Percentiles rank a stretch among this genome's conserved stretches.
Evolutionary conservation across 1,140 invertebrate species (phyloP).

Genomic region (Bombus soroeensis): DNA sequence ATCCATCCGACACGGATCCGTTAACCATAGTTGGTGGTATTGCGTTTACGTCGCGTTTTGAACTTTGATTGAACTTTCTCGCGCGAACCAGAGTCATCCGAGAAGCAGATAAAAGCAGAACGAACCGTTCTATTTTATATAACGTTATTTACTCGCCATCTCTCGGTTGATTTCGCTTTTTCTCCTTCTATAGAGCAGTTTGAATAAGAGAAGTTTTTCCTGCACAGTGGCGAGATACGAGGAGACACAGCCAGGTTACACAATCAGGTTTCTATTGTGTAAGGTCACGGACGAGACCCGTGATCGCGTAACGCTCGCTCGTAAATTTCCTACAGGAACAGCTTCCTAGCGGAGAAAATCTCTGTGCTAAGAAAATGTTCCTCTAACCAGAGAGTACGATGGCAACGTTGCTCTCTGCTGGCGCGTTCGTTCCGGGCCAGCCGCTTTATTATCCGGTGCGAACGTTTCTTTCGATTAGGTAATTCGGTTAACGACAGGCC

Average conservation of each 20-base stretch:
- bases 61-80: not conserved
- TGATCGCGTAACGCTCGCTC: slow-evolving; percentile 37
- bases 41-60: not conserved
- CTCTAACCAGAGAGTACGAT: not conserved
- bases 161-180: not conserved
- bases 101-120: not conserved
- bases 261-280: slow-evolving; percentile 42
- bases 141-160: not conserved
- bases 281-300: slow-evolving; percentile 35
- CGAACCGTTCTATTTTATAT: not conserved
- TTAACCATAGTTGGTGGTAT: no score
- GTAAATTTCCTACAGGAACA: slow-evolving; percentile 31
- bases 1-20: not conserved
- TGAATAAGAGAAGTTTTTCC: not conserved
- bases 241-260: slow-evolving; percentile 3
- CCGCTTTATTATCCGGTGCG: not conserved
- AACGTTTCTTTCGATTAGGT: not conserved
- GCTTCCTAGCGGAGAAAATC: slow-evolving; percentile 25
- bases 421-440: not conserved
- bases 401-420: not conserved
- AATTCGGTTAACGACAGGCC: not conserved
- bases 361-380: slow-evolving; percentile 8
- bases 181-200: not conserved
- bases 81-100: not conserved
- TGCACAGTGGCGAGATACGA: not conserved